A percentile compares a stretch with the other conserved stretches of the same genome.
phyloP scores from a whole-genome alignment of 2,797 vertebrate genomes.

The Oryzias dopingdopingensis region DNA sequence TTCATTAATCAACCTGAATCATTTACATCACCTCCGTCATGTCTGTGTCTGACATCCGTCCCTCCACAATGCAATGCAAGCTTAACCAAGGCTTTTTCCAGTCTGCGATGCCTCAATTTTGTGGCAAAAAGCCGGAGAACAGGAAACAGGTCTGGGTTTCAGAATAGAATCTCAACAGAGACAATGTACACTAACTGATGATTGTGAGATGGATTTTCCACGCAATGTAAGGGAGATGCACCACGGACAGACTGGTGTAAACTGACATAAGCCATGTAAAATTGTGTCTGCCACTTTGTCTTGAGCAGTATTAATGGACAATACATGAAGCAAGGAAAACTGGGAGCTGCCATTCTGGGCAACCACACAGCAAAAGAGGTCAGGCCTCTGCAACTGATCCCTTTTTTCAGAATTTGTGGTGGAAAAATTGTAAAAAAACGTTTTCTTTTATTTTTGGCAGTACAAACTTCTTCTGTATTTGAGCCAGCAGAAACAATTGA shows the following conservation, averaged over 20 bases:
- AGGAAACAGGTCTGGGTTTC: too few relatives aligned
- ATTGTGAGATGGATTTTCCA: too few relatives aligned
- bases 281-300: constrained; percentile 12
- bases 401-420: constrained; percentile 34
- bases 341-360: constrained; percentile 91
- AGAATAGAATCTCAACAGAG: too few relatives aligned
- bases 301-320: constrained; percentile 85
- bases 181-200: too few relatives aligned
- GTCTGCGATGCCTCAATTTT: too few relatives aligned
- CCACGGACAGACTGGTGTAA: background rate
- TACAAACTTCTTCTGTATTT: constrained; percentile 93
- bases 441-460: constrained; percentile 66
- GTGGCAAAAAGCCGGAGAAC: too few relatives aligned
- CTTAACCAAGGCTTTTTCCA: too few relatives aligned
- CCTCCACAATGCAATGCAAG: too few relatives aligned
- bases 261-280: background rate
- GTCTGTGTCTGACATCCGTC: too few relatives aligned
- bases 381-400: constrained; percentile 34
- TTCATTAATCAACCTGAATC: too few relatives aligned
- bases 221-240: too few relatives aligned
- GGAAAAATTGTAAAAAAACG: background rate
- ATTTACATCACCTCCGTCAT: too few relatives aligned
- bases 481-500: constrained; percentile 90
- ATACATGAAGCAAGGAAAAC: constrained; percentile 93
- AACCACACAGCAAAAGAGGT: constrained; percentile 88